These are phyloP conservation scores for Sebastes vulpes DNA, from an alignment of 2,797 vertebrate species.

Conservation along the genomic window DNA sequence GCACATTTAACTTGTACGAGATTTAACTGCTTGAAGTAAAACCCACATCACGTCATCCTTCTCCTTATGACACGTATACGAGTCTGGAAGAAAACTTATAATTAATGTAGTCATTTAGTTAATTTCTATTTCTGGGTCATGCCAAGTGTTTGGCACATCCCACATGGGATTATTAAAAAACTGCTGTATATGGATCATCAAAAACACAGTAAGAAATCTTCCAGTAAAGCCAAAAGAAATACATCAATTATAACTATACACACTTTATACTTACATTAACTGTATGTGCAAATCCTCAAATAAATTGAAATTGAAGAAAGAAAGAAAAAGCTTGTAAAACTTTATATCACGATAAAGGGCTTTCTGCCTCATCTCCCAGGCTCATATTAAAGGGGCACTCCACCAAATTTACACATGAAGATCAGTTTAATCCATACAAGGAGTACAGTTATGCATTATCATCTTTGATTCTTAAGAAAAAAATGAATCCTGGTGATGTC, in stretches of 20 bases:
- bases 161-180: neutral
- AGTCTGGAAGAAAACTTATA: neutral
- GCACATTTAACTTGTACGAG: constrained; percentile 19
- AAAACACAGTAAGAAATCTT: neutral
- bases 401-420: neutral
- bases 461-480: neutral
- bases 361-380: neutral
- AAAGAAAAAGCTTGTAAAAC: neutral
- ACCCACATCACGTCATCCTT: neutral
- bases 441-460: neutral
- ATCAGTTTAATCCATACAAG: neutral
- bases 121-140: neutral
- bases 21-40: constrained; percentile 35
- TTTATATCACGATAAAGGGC: neutral
- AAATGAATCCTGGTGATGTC: neutral
- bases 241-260: neutral
- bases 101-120: constrained; percentile 9
- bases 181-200: neutral
- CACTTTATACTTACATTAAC: neutral
- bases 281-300: neutral
- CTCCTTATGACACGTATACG: neutral
- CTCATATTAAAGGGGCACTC: neutral
- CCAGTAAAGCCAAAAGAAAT: neutral
- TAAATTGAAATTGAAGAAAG: neutral
- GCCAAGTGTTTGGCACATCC: neutral